A percentile compares a stretch with the other conserved stretches of the same genome.
Conservation (phyloP, 2,113 vertebrate species). For the Carettochelys insculpta region DNA sequence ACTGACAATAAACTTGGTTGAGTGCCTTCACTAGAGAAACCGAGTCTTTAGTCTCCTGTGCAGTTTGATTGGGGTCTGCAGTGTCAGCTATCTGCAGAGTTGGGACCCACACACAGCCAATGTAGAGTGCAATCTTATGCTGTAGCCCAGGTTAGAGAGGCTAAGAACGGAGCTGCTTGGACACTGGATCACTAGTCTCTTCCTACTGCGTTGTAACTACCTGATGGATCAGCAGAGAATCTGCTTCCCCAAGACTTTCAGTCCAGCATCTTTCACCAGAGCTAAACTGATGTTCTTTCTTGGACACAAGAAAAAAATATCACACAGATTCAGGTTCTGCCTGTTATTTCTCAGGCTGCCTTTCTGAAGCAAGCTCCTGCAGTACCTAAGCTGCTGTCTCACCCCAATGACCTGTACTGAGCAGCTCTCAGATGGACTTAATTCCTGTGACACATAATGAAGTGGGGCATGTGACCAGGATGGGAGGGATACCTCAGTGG, state of each 20-base stretch:
- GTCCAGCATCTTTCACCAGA: conserved; percentile 34
- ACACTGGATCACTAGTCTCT: neutral
- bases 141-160: rapidly evolving
- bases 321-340: neutral
- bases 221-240: conserved; percentile 5
- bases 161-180: neutral
- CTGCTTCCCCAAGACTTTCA: conserved; percentile 10
- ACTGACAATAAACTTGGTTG: too few relatives aligned
- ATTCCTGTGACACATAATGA: neutral
- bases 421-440: neutral
- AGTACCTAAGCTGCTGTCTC: neutral
- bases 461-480: neutral
- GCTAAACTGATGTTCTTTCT: neutral
- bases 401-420: neutral
- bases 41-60: too few relatives aligned
- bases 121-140: neutral
- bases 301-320: conserved; percentile 1
- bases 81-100: neutral
- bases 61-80: too few relatives aligned
- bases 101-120: too few relatives aligned
- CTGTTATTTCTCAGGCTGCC: neutral
- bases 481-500: neutral
- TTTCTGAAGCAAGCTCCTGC: conserved; percentile 56
- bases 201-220: neutral
- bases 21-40: too few relatives aligned